These are phyloP conservation scores for Pomacea maculata DNA, from an alignment of 1,140 invertebrate genomes.

Conservation along the genomic window DNA sequence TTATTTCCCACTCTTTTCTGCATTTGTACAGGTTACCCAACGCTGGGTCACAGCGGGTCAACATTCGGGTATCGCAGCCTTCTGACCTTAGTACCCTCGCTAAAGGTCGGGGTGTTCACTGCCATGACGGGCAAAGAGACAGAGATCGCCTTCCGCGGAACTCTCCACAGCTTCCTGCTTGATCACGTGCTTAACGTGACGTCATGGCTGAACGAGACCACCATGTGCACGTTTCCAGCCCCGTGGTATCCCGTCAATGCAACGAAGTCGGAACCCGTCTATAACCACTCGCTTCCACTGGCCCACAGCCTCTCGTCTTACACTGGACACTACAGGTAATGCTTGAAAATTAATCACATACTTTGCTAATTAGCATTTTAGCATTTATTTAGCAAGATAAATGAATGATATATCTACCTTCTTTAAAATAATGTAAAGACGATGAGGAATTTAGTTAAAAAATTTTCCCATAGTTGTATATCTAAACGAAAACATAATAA, in stretches of 20 bases:
- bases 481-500: no score
- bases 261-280: background rate
- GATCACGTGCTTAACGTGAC: conserved; percentile 27
- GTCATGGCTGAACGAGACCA: conserved; percentile 40
- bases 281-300: conserved; percentile 10
- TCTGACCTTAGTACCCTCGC: conserved; percentile 34
- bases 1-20: no score
- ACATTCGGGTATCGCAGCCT: conserved; percentile 41
- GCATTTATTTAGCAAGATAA: no score
- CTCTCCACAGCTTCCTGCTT: conserved; percentile 40
- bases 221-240: conserved; percentile 38
- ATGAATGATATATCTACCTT: no score
- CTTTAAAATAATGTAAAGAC: no score
- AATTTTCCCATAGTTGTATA: no score
- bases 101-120: conserved; percentile 42
- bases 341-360: background rate
- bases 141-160: conserved; percentile 21
- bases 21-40: conserved; percentile 28
- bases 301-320: conserved; percentile 20
- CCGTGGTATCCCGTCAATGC: conserved; percentile 30
- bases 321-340: conserved; percentile 21
- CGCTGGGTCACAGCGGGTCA: conserved; percentile 39
- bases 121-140: conserved; percentile 37
- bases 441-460: no score
- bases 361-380: background rate